These are phyloP conservation scores for Xiphophorus couchianus DNA, from an alignment of 2,113 vertebrate genomes.

Conservation along the genomic window DNA sequence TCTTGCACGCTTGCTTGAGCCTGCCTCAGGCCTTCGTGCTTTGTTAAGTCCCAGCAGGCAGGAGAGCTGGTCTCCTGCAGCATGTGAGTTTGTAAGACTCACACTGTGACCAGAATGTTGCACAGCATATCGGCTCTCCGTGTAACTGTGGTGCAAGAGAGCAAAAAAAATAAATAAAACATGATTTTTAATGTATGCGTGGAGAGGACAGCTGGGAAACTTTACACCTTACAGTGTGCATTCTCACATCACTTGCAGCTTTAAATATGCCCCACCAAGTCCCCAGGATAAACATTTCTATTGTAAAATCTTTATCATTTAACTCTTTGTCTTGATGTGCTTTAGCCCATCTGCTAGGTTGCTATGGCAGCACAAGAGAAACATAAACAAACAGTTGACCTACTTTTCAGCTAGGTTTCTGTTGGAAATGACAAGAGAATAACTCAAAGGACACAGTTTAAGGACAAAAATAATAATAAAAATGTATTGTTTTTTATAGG, in stretches of 20 bases:
- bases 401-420: conserved; percentile 30
- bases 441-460: conserved; percentile 45
- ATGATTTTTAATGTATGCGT: conserved; percentile 40
- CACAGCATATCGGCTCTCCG: conserved; percentile 38
- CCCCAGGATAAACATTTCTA: conserved; percentile 12
- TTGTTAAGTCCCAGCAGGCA: conserved; percentile 51
- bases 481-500: conserved; percentile 26
- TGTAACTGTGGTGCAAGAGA: conserved; percentile 25
- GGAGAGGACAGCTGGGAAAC: conserved; percentile 52
- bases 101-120: conserved; percentile 68
- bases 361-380: conserved; percentile 62
- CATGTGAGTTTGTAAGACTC: conserved; percentile 47
- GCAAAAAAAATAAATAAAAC: conserved; percentile 27
- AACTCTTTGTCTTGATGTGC: conserved; percentile 46
- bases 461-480: conserved; percentile 5
- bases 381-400: conserved; percentile 57
- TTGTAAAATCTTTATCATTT: conserved; percentile 20
- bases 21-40: conserved; percentile 34
- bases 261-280: conserved; percentile 14
- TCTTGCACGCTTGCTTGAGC: conserved; percentile 34
- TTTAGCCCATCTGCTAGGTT: conserved; percentile 58
- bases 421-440: conserved; percentile 33
- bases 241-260: conserved; percentile 12
- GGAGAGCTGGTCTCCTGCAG: conserved; percentile 37
- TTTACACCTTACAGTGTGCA: conserved; percentile 11